phyloP scores from a whole-genome alignment of 2,113 vertebrate species.

The Ursus arctos region DNA sequence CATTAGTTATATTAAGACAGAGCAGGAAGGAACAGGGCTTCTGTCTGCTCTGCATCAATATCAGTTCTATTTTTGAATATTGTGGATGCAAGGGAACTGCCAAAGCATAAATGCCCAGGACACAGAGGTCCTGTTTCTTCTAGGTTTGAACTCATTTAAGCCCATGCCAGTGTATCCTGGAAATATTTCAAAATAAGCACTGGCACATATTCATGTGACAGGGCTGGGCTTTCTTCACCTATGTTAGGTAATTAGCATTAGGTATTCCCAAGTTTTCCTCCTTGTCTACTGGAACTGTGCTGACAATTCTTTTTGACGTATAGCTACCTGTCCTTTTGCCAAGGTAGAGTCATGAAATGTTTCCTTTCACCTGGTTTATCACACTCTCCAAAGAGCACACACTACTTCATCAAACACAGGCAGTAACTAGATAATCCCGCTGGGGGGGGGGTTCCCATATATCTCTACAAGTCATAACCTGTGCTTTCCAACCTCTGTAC shows the following conservation, averaged over 20 bases:
- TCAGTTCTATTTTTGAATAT: background rate
- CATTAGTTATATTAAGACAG: background rate
- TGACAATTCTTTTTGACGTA: background rate
- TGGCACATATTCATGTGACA: background rate
- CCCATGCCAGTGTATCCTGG: background rate
- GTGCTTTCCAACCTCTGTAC: background rate
- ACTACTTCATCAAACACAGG: background rate
- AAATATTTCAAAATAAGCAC: constrained; percentile 34
- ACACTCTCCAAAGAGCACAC: background rate
- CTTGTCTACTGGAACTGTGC: background rate
- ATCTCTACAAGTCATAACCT: background rate
- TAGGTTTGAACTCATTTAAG: background rate
- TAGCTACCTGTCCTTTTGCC: background rate
- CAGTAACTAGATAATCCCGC: background rate
- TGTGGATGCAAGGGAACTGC: background rate
- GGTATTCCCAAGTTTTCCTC: background rate
- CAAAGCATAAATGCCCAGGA: background rate
- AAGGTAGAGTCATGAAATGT: background rate
- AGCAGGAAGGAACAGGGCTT: background rate
- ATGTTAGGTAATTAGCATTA: background rate
- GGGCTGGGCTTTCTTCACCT: background rate
- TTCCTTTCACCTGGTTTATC: constrained; percentile 5
- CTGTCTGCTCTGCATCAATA: background rate
- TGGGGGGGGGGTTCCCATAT: background rate
- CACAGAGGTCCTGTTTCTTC: background rate